These are phyloP conservation scores for Anser brachyrhynchus DNA, from an alignment of 2,113 vertebrate species.

Conservation along the genomic window DNA sequence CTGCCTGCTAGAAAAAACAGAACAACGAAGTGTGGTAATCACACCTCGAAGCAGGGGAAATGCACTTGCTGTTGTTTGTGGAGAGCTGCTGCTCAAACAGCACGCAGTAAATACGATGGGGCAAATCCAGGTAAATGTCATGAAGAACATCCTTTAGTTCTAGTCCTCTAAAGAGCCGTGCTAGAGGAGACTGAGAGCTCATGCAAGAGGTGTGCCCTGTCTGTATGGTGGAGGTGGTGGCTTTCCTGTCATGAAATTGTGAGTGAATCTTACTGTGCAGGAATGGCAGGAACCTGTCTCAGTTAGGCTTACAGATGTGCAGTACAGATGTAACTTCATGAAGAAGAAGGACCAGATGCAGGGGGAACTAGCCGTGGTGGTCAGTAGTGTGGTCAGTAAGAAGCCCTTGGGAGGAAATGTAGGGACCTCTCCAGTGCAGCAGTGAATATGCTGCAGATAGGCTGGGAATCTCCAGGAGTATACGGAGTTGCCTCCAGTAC, in stretches of 20 bases:
- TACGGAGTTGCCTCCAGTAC: background rate
- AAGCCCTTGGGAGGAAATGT: background rate
- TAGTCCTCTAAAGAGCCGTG: background rate
- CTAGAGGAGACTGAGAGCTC: background rate
- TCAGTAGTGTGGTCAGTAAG: background rate
- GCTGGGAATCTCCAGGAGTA: background rate
- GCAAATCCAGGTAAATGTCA: background rate
- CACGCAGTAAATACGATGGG: background rate
- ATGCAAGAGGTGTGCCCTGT: background rate
- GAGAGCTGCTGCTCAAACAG: background rate
- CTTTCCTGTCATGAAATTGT: background rate
- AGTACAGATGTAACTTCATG: background rate
- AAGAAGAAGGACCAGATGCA: background rate
- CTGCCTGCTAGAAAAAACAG: background rate
- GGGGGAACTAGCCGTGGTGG: background rate
- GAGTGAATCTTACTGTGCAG: background rate
- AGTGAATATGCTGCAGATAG: background rate
- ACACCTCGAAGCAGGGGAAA: background rate
- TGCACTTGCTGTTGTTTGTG: background rate
- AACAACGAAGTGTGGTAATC: background rate
- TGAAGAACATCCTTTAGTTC: background rate
- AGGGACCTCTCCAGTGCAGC: background rate
- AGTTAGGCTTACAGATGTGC: background rate
- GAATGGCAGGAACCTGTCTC: background rate
- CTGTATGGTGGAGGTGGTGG: background rate